A percentile compares a stretch with the other conserved stretches of the same genome.
phyloP scores from a whole-genome alignment of 1,140 invertebrate species.

The Tetraneura akinire region DNA sequence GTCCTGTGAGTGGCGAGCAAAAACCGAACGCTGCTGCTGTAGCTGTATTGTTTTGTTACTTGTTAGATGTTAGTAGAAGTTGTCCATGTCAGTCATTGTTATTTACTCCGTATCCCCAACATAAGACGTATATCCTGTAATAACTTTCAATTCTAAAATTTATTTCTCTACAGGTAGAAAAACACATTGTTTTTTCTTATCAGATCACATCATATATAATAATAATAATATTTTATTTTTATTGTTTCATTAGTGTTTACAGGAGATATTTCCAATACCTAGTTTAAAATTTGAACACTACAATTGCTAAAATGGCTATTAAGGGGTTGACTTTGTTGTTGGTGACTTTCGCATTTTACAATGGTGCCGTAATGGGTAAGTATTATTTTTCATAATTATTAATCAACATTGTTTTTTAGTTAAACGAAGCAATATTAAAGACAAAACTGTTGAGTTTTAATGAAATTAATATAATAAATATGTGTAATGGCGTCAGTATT shows the following conservation, averaged over 20 bases:
- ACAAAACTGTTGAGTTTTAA: no score
- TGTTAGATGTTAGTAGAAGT: not conserved
- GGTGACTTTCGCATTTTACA: slow-evolving; percentile 26
- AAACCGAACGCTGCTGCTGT: no score
- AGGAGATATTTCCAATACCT: no score
- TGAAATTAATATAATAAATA: not conserved
- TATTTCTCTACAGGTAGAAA: no score
- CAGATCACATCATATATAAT: not conserved
- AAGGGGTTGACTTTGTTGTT: slow-evolving; percentile 26
- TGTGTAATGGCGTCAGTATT: not conserved
- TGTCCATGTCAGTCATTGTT: not conserved
- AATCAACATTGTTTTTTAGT: not conserved
- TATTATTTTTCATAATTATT: not conserved
- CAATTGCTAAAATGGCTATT: not conserved
- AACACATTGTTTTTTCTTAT: not conserved
- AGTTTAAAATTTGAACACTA: no score
- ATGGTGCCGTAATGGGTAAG: slow-evolving; percentile 11
- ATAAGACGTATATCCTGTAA: no score
- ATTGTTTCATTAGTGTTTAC: not conserved
- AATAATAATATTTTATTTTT: no score
- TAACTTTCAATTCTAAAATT: no score
- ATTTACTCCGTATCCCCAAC: not conserved
- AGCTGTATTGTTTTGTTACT: not conserved
- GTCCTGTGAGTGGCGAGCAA: not conserved
- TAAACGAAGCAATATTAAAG: no score